These are phyloP conservation scores for Lasius fuliginosus DNA, from an alignment of 2,888 invertebrate species.

Conservation along the genomic window DNA sequence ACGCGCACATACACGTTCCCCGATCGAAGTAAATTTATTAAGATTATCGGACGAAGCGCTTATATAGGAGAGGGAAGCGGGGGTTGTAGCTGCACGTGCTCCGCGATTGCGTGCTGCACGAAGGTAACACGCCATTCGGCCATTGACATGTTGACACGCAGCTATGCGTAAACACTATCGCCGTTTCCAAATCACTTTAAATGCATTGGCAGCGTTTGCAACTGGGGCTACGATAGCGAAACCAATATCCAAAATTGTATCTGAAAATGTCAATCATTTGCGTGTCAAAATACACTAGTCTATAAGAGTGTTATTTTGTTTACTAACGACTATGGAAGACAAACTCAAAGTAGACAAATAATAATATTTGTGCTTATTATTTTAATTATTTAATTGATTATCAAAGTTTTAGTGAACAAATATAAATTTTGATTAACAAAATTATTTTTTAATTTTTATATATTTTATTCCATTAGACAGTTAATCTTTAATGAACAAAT, in stretches of 20 bases:
- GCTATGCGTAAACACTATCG: conserved; percentile 47
- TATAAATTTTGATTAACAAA: background rate
- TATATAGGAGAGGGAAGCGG: background rate
- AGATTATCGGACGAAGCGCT: conserved; percentile 37
- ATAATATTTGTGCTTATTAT: conserved; percentile 7
- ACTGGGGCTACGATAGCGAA: background rate
- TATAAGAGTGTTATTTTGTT: background rate
- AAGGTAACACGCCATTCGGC: conserved; percentile 45
- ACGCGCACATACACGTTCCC: conserved; percentile 4
- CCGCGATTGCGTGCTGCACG: conserved; percentile 58
- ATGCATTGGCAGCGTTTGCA: background rate
- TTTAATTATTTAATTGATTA: background rate
- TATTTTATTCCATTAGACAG: background rate
- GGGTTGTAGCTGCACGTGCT: conserved; percentile 58
- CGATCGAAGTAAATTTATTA: conserved; percentile 48
- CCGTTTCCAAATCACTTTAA: conserved; percentile 30
- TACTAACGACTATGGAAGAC: background rate
- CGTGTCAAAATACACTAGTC: background rate
- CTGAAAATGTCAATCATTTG: background rate
- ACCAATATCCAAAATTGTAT: background rate
- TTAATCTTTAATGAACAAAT: background rate
- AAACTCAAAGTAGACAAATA: background rate
- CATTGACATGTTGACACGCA: conserved; percentile 57
- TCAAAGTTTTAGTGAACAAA: background rate
- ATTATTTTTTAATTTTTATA: background rate